phyloP scores from a whole-genome alignment of 2,888 invertebrate genomes.

The Buathra laborator region DNA sequence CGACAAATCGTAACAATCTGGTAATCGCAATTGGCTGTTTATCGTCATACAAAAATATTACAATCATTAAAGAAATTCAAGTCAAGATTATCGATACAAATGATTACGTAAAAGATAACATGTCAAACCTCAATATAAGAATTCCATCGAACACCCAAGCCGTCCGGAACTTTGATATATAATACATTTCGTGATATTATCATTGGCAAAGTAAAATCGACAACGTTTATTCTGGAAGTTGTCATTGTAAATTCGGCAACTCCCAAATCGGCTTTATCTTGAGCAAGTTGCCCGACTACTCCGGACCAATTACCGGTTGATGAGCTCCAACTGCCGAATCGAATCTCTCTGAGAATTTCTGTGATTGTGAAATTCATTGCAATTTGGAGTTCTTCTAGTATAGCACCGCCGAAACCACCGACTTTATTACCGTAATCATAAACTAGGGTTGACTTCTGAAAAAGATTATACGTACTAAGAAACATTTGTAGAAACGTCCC shows the following conservation, averaged over 20 bases:
- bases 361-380: slow-evolving; percentile 75
- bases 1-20: too few relatives aligned
- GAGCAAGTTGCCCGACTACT: slow-evolving; percentile 72
- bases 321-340: slow-evolving; percentile 71
- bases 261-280: slow-evolving; percentile 73
- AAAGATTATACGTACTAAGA: neutral
- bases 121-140: slow-evolving; percentile 76
- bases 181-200: slow-evolving; percentile 71
- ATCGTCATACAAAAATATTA: too few relatives aligned
- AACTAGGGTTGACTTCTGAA: slow-evolving; percentile 54
- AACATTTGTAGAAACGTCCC: too few relatives aligned
- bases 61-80: neutral
- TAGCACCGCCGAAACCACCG: slow-evolving; percentile 71
- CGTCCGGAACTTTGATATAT: slow-evolving; percentile 73
- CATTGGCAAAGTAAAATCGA: slow-evolving; percentile 80
- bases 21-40: too few relatives aligned
- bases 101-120: too few relatives aligned
- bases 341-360: slow-evolving; percentile 25
- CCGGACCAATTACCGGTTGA: slow-evolving; percentile 74
- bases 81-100: too few relatives aligned
- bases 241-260: slow-evolving; percentile 75
- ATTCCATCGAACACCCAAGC: slow-evolving; percentile 74
- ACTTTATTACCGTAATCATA: slow-evolving; percentile 61
- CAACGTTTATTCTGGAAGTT: slow-evolving; percentile 65
- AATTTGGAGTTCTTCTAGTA: slow-evolving; percentile 73